A percentile compares a stretch with the other conserved stretches of the same genome.
These are phyloP conservation scores for Deroplatys truncata DNA, from an alignment of 2,888 invertebrate species.

Conservation along the genomic window DNA sequence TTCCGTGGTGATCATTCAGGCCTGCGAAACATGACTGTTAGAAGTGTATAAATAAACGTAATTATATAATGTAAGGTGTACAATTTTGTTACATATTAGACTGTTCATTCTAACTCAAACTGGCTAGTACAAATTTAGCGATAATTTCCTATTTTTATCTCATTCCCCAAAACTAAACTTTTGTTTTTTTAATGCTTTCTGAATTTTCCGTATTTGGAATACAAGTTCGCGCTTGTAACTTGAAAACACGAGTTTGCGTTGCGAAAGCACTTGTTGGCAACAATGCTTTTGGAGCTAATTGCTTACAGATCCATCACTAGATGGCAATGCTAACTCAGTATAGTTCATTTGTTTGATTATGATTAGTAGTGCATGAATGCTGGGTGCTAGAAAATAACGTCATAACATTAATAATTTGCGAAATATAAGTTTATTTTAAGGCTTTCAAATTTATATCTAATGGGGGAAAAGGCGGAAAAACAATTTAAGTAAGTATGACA, in stretches of 20 bases:
- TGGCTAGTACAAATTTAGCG: no score
- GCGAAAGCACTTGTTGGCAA: not conserved
- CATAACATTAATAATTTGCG: not conserved
- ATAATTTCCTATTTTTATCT: no score
- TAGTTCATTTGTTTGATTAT: not conserved
- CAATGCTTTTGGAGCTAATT: not conserved
- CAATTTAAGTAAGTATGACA: constrained; percentile 18
- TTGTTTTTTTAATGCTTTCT: no score
- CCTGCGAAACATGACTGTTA: no score
- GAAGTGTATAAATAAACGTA: no score
- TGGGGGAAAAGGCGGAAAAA: constrained; percentile 15
- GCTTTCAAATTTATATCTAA: not conserved
- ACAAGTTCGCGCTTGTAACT: not conserved
- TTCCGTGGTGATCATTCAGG: no score
- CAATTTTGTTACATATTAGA: no score
- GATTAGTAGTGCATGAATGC: not conserved
- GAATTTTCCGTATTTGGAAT: no score
- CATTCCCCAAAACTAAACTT: no score
- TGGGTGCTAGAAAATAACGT: not conserved
- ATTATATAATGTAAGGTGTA: no score
- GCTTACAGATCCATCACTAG: not conserved
- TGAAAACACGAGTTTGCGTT: not conserved
- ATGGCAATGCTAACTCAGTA: not conserved
- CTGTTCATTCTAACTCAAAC: no score
- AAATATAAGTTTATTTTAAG: not conserved